Evolutionary conservation across 2,113 vertebrate genomes (phyloP).

Genomic region (Ciconia boyciana): DNA sequence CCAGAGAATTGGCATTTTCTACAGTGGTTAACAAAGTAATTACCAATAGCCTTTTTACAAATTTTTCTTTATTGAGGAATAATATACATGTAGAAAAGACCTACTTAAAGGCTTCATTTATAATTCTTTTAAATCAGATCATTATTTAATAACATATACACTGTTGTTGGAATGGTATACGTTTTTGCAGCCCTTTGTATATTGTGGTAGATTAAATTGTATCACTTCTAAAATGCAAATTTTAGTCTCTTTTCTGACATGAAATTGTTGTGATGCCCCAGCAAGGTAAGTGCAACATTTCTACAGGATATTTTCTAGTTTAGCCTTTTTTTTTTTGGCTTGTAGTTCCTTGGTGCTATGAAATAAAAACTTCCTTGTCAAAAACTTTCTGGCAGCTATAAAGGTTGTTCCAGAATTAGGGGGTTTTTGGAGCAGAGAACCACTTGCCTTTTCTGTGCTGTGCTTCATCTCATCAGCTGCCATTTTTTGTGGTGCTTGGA

Average conservation of each 20-base stretch:
- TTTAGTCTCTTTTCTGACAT: neutral
- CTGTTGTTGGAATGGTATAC: neutral
- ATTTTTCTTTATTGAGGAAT: slow-evolving; percentile 80
- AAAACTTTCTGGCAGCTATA: too few species aligned
- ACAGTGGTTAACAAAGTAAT: slow-evolving; percentile 84
- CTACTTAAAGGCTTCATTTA: slow-evolving; percentile 86
- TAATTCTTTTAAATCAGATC: slow-evolving; percentile 86
- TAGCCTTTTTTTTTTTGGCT: neutral
- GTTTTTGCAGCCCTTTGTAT: neutral
- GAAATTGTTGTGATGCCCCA: neutral
- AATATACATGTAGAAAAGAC: slow-evolving; percentile 88
- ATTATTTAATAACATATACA: slow-evolving; percentile 85
- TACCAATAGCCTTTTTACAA: slow-evolving; percentile 86
- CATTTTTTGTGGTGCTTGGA: neutral
- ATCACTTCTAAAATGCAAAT: neutral
- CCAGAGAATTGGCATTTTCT: slow-evolving; percentile 84
- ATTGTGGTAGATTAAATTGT: neutral
- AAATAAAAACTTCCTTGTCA: neutral
- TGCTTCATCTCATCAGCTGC: neutral
- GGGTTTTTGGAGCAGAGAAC: neutral
- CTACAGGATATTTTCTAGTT: neutral
- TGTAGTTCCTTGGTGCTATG: neutral
- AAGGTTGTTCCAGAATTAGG: neutral
- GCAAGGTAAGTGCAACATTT: neutral
- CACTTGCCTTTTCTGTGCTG: neutral